Conservation (phyloP, 2,888 invertebrate species). For the Adineta ricciae region DNA sequence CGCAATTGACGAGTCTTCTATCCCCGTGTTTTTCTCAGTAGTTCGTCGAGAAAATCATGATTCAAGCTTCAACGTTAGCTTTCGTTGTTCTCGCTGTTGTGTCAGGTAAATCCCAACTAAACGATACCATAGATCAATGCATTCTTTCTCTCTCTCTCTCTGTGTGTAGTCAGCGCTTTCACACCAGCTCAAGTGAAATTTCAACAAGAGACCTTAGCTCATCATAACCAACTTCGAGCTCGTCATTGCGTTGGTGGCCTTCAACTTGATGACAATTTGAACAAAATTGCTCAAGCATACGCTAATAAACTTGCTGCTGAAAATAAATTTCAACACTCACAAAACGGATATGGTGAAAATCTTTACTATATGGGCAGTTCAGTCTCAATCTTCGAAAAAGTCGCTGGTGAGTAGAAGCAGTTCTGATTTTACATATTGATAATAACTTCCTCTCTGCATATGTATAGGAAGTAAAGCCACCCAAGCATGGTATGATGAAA, state of each 20-base stretch:
- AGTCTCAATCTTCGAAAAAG: neutral
- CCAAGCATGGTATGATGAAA: slow-evolving; percentile 19
- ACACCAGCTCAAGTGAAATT: neutral
- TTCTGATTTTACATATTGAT: neutral
- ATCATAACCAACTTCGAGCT: neutral
- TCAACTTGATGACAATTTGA: neutral
- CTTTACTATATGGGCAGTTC: neutral
- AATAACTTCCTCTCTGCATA: neutral
- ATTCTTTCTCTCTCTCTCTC: too few relatives aligned
- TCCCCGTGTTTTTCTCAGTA: neutral
- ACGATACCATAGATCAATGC: too few relatives aligned
- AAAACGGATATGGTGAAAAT: neutral
- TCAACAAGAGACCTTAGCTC: neutral
- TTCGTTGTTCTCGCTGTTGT: neutral
- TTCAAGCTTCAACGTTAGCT: neutral
- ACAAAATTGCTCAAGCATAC: neutral
- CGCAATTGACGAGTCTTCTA: neutral
- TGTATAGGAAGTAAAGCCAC: neutral
- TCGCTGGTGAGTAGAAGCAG: neutral
- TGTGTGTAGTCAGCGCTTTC: neutral
- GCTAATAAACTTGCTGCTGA: neutral
- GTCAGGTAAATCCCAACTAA: neutral
- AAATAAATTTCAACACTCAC: neutral
- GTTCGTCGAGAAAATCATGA: neutral
- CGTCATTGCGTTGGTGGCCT: neutral